A percentile compares a stretch with the other conserved stretches of the same genome.
phyloP scores from a whole-genome alignment of 2,113 vertebrate species.

The Hemiprocne comata region DNA sequence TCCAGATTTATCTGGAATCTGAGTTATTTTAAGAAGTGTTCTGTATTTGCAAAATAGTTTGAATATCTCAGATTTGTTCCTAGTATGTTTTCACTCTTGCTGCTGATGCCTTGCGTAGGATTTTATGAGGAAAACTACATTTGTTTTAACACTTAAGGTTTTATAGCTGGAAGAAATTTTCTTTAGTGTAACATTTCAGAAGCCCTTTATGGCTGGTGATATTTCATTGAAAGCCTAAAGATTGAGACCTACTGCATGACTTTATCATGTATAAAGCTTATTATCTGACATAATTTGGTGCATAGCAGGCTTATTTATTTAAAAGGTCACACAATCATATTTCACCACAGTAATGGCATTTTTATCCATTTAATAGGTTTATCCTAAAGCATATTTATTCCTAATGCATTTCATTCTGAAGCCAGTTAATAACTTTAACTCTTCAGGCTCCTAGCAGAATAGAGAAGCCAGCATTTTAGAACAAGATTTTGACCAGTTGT shows the following conservation, averaged over 20 bases:
- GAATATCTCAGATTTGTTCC: background rate
- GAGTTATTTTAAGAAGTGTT: background rate
- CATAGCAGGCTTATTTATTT: constrained; percentile 66
- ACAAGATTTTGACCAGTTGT: background rate
- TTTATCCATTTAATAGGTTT: constrained; percentile 71
- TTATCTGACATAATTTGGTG: constrained; percentile 67
- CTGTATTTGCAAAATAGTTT: constrained; percentile 5
- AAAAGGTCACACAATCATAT: constrained; percentile 69
- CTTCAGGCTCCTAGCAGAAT: background rate
- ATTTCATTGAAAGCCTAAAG: constrained; percentile 54
- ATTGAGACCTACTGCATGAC: constrained; percentile 43
- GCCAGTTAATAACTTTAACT: constrained; percentile 56
- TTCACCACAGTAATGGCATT: constrained; percentile 64
- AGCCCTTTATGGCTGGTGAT: constrained; percentile 13
- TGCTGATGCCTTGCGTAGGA: background rate
- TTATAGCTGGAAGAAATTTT: constrained; percentile 67
- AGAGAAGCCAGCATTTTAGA: background rate
- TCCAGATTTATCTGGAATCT: background rate
- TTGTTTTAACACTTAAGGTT: constrained; percentile 57
- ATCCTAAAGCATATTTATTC: constrained; percentile 64
- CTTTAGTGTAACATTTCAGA: constrained; percentile 60
- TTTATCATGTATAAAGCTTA: constrained; percentile 66
- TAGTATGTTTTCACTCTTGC: background rate
- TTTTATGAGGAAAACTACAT: constrained; percentile 37
- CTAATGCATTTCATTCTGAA: constrained; percentile 50